Percentiles rank a stretch among this genome's conserved stretches.
phyloP scores from a whole-genome alignment of 2,113 vertebrate genomes.

The Chunga burmeisteri region DNA sequence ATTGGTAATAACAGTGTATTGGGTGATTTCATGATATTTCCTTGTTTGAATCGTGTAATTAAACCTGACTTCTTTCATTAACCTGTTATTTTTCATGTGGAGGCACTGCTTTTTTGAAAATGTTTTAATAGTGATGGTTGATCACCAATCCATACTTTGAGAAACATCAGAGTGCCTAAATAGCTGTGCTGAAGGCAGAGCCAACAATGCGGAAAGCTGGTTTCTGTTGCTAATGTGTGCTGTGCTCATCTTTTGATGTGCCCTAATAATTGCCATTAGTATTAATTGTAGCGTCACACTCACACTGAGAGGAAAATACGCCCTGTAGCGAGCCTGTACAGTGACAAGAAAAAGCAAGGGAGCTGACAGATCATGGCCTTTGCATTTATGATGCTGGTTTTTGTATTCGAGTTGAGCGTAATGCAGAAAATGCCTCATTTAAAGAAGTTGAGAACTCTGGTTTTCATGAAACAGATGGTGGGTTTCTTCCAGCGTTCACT shows the following conservation, averaged over 20 bases:
- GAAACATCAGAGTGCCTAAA: neutral
- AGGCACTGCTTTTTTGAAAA: neutral
- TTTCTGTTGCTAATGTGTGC: neutral
- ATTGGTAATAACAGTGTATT: neutral
- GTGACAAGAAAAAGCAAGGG: neutral
- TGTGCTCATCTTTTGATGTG: neutral
- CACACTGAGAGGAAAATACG: conserved; percentile 13
- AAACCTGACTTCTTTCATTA: conserved; percentile 1
- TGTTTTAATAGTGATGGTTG: neutral
- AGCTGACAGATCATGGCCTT: neutral
- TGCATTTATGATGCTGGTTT: neutral
- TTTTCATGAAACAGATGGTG: neutral
- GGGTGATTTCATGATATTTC: neutral
- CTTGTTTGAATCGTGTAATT: neutral
- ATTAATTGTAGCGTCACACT: neutral
- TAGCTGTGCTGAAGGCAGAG: neutral
- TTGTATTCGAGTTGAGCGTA: neutral
- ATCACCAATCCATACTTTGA: conserved; percentile 1
- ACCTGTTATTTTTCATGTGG: neutral
- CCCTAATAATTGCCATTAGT: conserved; percentile 16
- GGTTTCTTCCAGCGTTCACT: neutral
- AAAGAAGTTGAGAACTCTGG: neutral
- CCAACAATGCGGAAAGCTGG: neutral
- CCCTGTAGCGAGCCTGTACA: neutral
- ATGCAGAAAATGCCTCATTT: neutral